These are phyloP conservation scores for Cheilosia variabilis DNA, from an alignment of 2,888 invertebrate genomes.

Conservation along the genomic window DNA sequence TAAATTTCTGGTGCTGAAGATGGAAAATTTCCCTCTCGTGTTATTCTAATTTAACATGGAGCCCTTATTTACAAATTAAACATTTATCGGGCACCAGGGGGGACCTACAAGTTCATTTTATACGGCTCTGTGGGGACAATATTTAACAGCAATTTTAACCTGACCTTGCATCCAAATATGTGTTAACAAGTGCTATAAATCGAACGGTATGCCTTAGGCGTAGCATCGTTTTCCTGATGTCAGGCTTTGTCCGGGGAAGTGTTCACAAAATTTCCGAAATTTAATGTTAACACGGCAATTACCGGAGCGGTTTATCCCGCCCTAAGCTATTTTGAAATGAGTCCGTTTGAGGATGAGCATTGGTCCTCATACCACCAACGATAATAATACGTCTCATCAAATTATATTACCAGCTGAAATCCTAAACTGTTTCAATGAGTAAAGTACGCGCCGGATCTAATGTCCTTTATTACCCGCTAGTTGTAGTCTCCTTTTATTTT, in stretches of 20 bases:
- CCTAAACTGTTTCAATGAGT: neutral
- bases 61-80: slow-evolving; percentile 55
- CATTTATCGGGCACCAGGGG: slow-evolving; percentile 41
- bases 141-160: slow-evolving; percentile 16
- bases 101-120: neutral
- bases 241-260: too few relatives aligned
- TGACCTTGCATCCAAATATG: slow-evolving; percentile 16
- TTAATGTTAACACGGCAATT: slow-evolving; percentile 4
- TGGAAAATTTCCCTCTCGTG: slow-evolving; percentile 29
- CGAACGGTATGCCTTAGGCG: neutral
- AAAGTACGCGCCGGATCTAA: neutral
- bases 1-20: slow-evolving; percentile 17
- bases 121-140: slow-evolving; percentile 28
- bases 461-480: neutral
- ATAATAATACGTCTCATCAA: neutral
- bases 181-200: slow-evolving; percentile 12
- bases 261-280: neutral
- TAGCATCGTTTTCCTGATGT: neutral
- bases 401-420: neutral
- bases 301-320: neutral
- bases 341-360: too few relatives aligned
- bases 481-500: neutral
- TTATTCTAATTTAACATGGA: slow-evolving; percentile 48
- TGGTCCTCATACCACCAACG: neutral
- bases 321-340: neutral